Conservation (phyloP, 2,888 invertebrate species). For the Cephalotes varians region DNA sequence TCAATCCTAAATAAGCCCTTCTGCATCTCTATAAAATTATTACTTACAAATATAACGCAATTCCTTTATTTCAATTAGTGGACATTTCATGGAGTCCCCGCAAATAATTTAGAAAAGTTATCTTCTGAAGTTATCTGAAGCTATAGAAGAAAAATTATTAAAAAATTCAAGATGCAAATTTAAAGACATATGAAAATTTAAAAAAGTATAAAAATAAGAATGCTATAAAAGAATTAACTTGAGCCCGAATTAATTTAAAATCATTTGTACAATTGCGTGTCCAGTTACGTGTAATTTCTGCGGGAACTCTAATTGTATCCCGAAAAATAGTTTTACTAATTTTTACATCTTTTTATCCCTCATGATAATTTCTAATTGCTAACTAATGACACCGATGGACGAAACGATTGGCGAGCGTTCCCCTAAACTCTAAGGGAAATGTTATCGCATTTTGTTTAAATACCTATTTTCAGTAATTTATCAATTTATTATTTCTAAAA, state of each 20-base stretch:
- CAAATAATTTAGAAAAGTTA: not conserved
- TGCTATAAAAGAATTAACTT: no score
- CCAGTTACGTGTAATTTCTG: not conserved
- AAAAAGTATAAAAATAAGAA: no score
- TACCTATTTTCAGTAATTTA: constrained; percentile 53
- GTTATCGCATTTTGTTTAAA: constrained; percentile 59
- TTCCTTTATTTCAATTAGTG: not conserved
- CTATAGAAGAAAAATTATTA: not conserved
- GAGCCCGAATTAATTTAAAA: constrained; percentile 25
- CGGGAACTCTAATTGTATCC: not conserved
- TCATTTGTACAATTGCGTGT: not conserved
- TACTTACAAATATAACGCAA: not conserved
- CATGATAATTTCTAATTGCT: constrained; percentile 64
- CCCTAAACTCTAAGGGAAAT: constrained; percentile 31
- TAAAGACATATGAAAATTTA: no score
- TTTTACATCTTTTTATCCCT: constrained; percentile 49
- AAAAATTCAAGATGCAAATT: no score
- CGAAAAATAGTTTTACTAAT: constrained; percentile 53
- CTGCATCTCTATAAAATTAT: constrained; percentile 11
- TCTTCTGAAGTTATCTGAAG: not conserved
- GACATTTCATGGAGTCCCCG: constrained; percentile 18
- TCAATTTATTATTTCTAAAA: constrained; percentile 56
- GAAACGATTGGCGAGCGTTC: constrained; percentile 70
- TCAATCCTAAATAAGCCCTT: not conserved
- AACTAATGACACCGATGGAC: constrained; percentile 75